Percentiles rank a stretch among this genome's conserved stretches.
These are phyloP conservation scores for Dasypus novemcinctus DNA, from an alignment of 2,113 vertebrate species.

Conservation along the genomic window DNA sequence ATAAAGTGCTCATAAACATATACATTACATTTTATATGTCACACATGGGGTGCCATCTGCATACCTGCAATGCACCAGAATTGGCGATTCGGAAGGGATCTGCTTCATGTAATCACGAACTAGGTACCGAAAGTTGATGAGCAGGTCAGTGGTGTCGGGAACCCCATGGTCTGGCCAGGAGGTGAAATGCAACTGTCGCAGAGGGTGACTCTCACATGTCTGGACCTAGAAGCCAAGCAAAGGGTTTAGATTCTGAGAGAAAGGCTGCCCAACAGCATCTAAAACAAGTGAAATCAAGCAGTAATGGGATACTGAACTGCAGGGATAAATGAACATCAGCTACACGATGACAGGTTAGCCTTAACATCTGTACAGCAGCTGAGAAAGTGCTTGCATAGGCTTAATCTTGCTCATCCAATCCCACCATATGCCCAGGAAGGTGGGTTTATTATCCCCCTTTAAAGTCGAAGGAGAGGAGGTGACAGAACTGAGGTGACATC, in stretches of 20 bases:
- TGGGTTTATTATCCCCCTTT: too few relatives aligned
- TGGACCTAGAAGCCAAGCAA: slow-evolving; percentile 80
- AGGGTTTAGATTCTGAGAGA: not conserved
- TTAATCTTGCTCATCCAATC: not conserved
- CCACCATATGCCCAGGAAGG: not conserved
- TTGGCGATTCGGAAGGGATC: slow-evolving; percentile 87
- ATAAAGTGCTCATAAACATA: not conserved
- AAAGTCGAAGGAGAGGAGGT: not conserved
- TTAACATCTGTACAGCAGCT: not conserved
- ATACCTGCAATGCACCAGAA: slow-evolving; percentile 98
- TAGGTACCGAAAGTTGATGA: slow-evolving; percentile 94
- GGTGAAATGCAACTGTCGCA: slow-evolving; percentile 98
- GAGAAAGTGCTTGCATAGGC: not conserved
- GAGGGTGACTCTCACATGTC: slow-evolving; percentile 86
- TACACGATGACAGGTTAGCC: not conserved
- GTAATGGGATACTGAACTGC: accelerated
- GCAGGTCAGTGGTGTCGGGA: slow-evolving; percentile 93
- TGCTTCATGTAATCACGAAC: slow-evolving; percentile 93
- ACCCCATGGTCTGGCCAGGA: slow-evolving; percentile 98
- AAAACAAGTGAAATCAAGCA: not conserved
- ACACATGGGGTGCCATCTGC: accelerated
- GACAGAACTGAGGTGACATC: too few relatives aligned
- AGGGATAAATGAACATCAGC: accelerated
- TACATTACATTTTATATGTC: not conserved
- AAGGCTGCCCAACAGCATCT: too few relatives aligned